Percentiles rank a stretch among this genome's conserved stretches.
Evolutionary conservation across 2,113 vertebrate genomes (phyloP).

Genomic region (Chelonoidis abingdonii): DNA sequence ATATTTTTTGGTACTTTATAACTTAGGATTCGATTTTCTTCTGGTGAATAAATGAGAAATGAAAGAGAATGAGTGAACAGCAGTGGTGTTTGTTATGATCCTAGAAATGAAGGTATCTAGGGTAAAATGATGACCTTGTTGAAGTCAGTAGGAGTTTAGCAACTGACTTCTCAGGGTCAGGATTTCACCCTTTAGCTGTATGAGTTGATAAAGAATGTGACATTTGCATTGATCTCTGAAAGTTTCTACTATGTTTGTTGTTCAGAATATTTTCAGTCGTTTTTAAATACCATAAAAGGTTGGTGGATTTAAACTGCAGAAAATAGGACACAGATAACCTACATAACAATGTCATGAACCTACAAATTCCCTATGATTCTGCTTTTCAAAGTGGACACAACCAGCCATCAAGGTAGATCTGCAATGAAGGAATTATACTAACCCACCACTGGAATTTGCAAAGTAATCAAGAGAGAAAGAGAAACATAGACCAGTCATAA

Average conservation of each 20-base stretch:
- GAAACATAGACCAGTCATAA: neutral
- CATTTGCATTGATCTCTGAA: conserved; percentile 25
- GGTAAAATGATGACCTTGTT: conserved; percentile 17
- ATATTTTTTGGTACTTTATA: conserved; percentile 68
- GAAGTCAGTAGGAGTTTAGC: conserved; percentile 31
- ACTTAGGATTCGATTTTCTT: conserved; percentile 52
- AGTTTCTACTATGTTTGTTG: conserved; percentile 39
- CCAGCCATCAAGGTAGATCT: conserved; percentile 33
- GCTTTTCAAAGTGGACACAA: neutral
- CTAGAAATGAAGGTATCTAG: conserved; percentile 6
- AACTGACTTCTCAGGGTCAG: neutral
- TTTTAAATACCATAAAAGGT: conserved; percentile 54
- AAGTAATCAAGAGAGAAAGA: conserved; percentile 32
- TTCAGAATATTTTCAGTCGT: conserved; percentile 43
- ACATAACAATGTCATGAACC: neutral
- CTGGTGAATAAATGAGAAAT: conserved; percentile 51
- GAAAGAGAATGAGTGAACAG: conserved; percentile 51
- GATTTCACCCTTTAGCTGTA: conserved; percentile 33
- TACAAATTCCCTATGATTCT: neutral
- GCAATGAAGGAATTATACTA: conserved; percentile 45
- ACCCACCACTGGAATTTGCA: neutral
- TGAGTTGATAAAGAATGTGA: conserved; percentile 15
- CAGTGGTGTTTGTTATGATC: neutral
- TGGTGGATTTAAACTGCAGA: conserved; percentile 34
- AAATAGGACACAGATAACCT: conserved; percentile 16